A percentile compares a stretch with the other conserved stretches of the same genome.
These are phyloP conservation scores for Acanthacorydalis orientalis DNA, from an alignment of 2,888 invertebrate genomes.

Conservation along the genomic window DNA sequence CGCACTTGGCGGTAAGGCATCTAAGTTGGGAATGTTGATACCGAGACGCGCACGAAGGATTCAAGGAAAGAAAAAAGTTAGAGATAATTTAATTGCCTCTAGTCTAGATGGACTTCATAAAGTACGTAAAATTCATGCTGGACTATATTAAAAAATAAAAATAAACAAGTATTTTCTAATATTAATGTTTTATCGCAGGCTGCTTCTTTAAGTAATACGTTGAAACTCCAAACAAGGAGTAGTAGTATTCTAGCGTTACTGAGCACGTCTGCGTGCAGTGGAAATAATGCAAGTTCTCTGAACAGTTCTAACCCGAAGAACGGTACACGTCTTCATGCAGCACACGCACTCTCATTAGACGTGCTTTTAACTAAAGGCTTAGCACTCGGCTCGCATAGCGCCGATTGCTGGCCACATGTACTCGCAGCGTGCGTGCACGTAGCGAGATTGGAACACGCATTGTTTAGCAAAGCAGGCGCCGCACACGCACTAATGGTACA, in stretches of 20 bases:
- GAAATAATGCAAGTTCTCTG: conserved; percentile 36
- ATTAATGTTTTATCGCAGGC: conserved; percentile 32
- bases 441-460: conserved; percentile 75
- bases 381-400: conserved; percentile 80
- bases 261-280: conserved; percentile 77
- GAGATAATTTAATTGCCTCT: conserved; percentile 66
- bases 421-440: conserved; percentile 89
- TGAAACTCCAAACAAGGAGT: conserved; percentile 79
- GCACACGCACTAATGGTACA: conserved; percentile 45
- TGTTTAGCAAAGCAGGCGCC: conserved; percentile 70
- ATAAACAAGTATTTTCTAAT: neutral
- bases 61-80: conserved; percentile 39
- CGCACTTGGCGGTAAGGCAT: conserved; percentile 22
- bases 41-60: conserved; percentile 31
- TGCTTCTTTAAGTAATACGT: conserved; percentile 72
- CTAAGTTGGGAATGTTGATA: conserved; percentile 36
- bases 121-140: conserved; percentile 28
- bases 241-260: conserved; percentile 76
- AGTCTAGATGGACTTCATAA: conserved; percentile 82
- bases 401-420: conserved; percentile 92
- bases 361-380: conserved; percentile 66
- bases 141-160: neutral
- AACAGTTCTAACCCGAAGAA: neutral
- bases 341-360: conserved; percentile 84
- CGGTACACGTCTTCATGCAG: conserved; percentile 58